Evolutionary conservation across 2,113 vertebrate species (phyloP).

Genomic region (Bubo scandiacus): DNA sequence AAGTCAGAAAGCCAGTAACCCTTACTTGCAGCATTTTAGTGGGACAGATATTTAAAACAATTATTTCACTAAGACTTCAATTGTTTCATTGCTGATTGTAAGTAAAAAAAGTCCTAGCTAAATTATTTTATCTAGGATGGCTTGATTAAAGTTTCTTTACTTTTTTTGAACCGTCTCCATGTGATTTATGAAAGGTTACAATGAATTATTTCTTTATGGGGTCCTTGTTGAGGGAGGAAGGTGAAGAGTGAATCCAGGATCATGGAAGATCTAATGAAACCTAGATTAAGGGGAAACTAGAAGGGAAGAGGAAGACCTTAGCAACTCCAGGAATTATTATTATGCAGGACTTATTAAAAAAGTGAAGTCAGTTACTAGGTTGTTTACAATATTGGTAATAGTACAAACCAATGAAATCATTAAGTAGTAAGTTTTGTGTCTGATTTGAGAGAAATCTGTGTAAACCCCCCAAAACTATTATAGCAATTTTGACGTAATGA

Average conservation of each 20-base stretch:
- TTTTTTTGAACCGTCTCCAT: not conserved
- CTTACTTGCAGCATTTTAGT: not conserved
- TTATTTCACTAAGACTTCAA: not conserved
- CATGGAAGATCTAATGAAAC: not conserved
- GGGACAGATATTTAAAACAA: not conserved
- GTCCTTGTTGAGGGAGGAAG: not conserved
- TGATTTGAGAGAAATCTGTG: not conserved
- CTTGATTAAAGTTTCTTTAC: not conserved
- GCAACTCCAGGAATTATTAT: not conserved
- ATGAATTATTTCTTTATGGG: not conserved
- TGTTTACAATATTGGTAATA: not conserved
- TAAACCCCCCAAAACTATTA: not conserved
- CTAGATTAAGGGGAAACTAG: not conserved
- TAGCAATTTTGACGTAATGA: not conserved
- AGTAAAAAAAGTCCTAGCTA: not conserved
- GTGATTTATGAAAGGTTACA: not conserved
- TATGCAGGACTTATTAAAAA: not conserved
- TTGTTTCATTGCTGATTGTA: not conserved
- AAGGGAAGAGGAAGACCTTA: not conserved
- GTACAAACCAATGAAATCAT: not conserved
- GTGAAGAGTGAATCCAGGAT: not conserved
- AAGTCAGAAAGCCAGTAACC: not conserved
- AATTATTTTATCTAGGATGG: not conserved
- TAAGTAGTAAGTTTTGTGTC: not conserved
- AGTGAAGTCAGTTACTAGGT: not conserved